Evolutionary conservation across 53 echinoderm and acorn worm species (phyloP), one percentile per base, ranked within the genome.

Genomic region (Mesocentrotus franciscanus): DNA sequence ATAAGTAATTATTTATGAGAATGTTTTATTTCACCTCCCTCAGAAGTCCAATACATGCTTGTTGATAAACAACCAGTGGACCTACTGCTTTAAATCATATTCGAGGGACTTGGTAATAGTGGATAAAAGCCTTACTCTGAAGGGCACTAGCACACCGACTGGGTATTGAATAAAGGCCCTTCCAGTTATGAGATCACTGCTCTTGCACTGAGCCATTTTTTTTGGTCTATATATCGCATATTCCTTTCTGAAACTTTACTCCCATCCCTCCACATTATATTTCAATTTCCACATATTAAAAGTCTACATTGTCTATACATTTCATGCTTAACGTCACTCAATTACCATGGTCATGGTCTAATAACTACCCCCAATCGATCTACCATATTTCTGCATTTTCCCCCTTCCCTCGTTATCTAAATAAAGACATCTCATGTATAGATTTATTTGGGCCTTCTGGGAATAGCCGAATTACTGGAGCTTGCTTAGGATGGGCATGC

Each of bases 391-490:
- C 15, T 9, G 32, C 34, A 13, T 78, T 49, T 49, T 6, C 32
- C 34, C 49, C 42, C 22, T 55, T 84, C 84, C 8, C 9, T 49
- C 7, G 5, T 84, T 84, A 39, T 66, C 79, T 84, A 84, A 39
- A 84, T 42, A 42, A 84, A 84, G 49, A 84, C 26, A 24, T 84
- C 55, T 20, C 49, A 20, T 24, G 6, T 35, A 84, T 55, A 49
- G 76, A 84, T 84, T 20, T 84, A 55, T 76, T 49, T 84, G 16
- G 84, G 84, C 29, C 84, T 42, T 17, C 42, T 84, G 84, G 49
- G 84, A 84, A 49, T 84, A 4, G 55, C 20, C 8, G 42, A 84
- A 84, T 84, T 42, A 84, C 84, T 84, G 84, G 24, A 8, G 84
- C 84, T 9, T 84, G 84, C 16, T 84, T 20, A 5, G 84, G 9